Base-by-base conservation (phyloP, 2,797 vertebrate genomes). In the Masticophis lateralis region DNA sequence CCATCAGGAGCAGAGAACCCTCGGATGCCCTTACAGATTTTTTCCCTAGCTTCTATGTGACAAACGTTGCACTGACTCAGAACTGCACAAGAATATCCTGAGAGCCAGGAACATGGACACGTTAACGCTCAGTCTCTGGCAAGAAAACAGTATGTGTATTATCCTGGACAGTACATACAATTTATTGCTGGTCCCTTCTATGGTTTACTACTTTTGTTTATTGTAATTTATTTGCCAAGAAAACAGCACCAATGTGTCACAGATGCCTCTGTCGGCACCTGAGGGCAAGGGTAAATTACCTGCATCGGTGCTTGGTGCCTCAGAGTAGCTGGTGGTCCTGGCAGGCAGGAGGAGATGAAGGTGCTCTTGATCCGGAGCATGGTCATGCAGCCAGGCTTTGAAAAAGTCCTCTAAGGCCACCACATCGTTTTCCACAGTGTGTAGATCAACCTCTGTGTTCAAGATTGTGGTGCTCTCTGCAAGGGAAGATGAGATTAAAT, bases 331-430 rank as follows among this genome's bases (percentile, higher is more conserved):
- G 86, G 95, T 91, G 91, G 93, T 79, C 94, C 89, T 95, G 20
- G 97, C 92, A 2, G 99, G 98, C 94, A 99, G 97, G 93, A 99
- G 96, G 87, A 99, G 98, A 90, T 99, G 99, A 87, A 99, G 97
- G 61, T 99, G 98, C 95, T 99, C 99, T 93, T 94, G 97, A 95
- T 99, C 98, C 5, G 98, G 98, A 43, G 98, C 96, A 12, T 97
- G 98, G 93, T 98, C 98, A 1, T 99, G 98, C n/a, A 99, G 98
- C 99, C 99, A 99, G 0, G 97, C 96, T 97, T 99, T 99, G 92
- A 99, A 98, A 94, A 98, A 96, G 53, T 92, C 98, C 95, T 99
- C 99, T 96, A 99, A 91, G 95, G 98, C 98, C 53, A 98, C 92
- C 83, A 98, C 97, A 7, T 98, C 98, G 90, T 98, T 98, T 93